Evolutionary conservation across 2,797 vertebrate genomes (phyloP), one percentile per base, ranked within the genome.

Genomic region (Gallirallus australis): DNA sequence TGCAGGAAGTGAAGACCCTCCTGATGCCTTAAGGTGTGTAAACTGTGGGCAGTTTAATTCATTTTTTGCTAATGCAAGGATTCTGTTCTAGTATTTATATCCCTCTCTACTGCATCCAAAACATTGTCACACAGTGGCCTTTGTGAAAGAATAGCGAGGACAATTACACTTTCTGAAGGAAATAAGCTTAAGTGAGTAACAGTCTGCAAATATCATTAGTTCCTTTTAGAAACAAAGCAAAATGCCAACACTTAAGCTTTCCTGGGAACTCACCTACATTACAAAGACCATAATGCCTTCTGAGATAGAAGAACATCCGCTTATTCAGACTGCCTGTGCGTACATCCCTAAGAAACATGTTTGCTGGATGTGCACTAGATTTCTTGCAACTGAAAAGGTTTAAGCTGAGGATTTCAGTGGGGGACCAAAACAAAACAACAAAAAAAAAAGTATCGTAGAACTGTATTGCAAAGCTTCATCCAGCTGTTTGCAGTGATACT

Each of bases 331-430:
- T 37, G 57, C 2, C 7, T 27, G 23, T 93, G 50, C 89, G 56
- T 88, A 83, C 86, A 81, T 88, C 65, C 30, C 52, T 50, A 65
- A 89, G 80, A 54, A 89, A 79, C 90, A 89, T 82, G 85, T 89
- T 94, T 94, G 33, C 76, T 35, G 47, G 87, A 95, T 93, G 39
- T 82, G 73, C 9, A 68, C 18, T 61, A 69, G 59, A 31, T 84
- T 95, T 95, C 87, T 90, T 90, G 77, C 48, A 94, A 91, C 28
- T 57, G 77, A 89, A 70, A 84, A 83, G 28, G 25, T 93, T 93
- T 91, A 84, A 86, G 47, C 54, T 83, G 69, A 52, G 84, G 42
- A 93, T 91, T 42, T 88, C 19, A 27, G 53, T 87, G 37, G 37
- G 37, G 37, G 37, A 37, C 37, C 37, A 37, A 37, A 37, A 37